phyloP scores from a whole-genome alignment of 2,113 vertebrate genomes.

The Corvus hawaiiensis region DNA sequence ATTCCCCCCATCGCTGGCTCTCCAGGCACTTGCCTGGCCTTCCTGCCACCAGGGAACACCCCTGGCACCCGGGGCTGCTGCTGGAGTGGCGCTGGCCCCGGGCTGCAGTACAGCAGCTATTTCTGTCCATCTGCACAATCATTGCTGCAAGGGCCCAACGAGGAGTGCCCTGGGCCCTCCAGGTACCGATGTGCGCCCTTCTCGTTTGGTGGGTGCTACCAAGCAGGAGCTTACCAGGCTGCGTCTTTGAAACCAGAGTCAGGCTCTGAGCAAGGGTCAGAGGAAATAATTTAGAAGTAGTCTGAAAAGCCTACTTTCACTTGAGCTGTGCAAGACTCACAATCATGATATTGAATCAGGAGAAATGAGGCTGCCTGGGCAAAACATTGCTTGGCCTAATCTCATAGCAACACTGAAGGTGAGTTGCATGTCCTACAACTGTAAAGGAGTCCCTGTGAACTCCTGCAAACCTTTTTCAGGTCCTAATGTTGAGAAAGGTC shows the following conservation, averaged over 20 bases:
- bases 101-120: neutral
- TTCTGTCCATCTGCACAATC: neutral
- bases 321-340: neutral
- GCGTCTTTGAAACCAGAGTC: neutral
- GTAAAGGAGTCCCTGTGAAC: neutral
- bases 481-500: neutral
- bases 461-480: neutral
- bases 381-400: neutral
- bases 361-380: neutral
- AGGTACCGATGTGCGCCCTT: rapidly evolving
- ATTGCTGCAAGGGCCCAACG: rapidly evolving
- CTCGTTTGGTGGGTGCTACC: rapidly evolving
- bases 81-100: rapidly evolving
- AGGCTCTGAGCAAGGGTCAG: neutral
- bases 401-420: neutral
- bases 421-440: neutral
- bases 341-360: neutral
- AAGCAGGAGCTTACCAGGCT: neutral
- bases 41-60: neutral
- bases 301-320: neutral
- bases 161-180: neutral
- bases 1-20: rapidly evolving
- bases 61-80: neutral
- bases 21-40: rapidly evolving
- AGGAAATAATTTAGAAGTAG: neutral